phyloP scores from a whole-genome alignment of 2,797 vertebrate genomes.

The Leptoclinus maculatus region DNA sequence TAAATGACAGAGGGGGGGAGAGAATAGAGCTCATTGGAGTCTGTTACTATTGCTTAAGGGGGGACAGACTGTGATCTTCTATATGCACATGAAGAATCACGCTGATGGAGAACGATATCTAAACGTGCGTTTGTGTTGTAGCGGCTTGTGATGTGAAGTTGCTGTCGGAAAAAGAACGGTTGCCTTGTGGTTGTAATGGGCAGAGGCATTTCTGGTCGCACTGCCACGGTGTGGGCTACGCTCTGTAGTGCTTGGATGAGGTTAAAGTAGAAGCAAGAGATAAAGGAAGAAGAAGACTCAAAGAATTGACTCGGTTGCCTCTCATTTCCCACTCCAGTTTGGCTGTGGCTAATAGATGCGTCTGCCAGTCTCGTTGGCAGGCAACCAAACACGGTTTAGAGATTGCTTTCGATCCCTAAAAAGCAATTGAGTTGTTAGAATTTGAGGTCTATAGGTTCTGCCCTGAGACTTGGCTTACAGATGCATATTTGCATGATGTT shows the following conservation, averaged over 20 bases:
- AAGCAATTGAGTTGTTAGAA: conserved; percentile 22
- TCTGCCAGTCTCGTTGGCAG: conserved; percentile 32
- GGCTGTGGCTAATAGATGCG: not conserved
- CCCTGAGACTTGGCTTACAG: not conserved
- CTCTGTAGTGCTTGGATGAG: not conserved
- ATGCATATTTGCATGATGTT: not conserved
- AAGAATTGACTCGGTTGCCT: conserved; percentile 5
- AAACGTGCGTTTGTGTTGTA: not conserved
- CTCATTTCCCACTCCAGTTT: not conserved
- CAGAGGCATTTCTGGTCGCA: not conserved
- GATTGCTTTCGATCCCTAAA: conserved; percentile 11
- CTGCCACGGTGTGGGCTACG: not conserved
- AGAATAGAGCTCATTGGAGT: conserved; percentile 7
- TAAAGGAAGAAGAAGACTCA: not conserved
- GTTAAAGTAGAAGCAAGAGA: conserved; percentile 4
- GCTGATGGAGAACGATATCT: not conserved
- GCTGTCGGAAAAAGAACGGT: not conserved
- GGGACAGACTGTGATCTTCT: not conserved
- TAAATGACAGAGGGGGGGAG: conserved; percentile 34
- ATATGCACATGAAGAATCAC: not conserved
- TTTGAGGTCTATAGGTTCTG: not conserved
- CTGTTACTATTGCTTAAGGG: not conserved
- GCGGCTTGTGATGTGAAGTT: not conserved
- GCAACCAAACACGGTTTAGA: conserved; percentile 11
- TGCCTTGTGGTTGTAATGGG: not conserved